Evolutionary conservation across 1,140 invertebrate genomes (phyloP).

Genomic region (Drosophila novamexicana): DNA sequence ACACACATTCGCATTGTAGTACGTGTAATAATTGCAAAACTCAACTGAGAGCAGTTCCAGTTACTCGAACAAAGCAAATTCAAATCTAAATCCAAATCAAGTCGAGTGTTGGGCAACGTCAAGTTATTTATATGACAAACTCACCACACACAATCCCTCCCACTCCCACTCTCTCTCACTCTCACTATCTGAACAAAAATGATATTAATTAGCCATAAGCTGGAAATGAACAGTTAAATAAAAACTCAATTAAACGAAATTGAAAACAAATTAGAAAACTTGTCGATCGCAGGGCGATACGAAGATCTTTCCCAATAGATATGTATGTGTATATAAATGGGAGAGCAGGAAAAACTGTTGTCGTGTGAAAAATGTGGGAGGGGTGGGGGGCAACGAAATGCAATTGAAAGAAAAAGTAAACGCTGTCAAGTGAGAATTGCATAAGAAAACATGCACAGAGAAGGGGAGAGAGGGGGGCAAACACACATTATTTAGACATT

Average conservation of each 20-base stretch:
- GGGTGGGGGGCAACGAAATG: slow-evolving; percentile 23
- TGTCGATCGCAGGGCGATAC: slow-evolving; percentile 52
- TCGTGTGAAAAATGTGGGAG: slow-evolving; percentile 60
- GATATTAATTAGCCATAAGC: slow-evolving; percentile 47
- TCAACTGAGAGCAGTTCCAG: slow-evolving; percentile 43
- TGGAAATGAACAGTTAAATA: slow-evolving; percentile 21
- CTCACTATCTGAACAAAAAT: slow-evolving; percentile 29
- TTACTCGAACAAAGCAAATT: slow-evolving; percentile 34
- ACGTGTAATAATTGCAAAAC: slow-evolving; percentile 51
- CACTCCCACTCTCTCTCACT: neutral
- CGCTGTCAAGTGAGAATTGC: slow-evolving; percentile 53
- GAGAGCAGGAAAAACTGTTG: slow-evolving; percentile 27
- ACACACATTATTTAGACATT: slow-evolving; percentile 45
- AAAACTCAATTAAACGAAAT: slow-evolving; percentile 68
- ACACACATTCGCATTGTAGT: neutral
- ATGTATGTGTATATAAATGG: slow-evolving; percentile 5
- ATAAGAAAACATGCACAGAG: slow-evolving; percentile 59
- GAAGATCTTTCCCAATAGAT: slow-evolving; percentile 35
- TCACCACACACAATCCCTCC: neutral
- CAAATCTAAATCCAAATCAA: slow-evolving; percentile 17
- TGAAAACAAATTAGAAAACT: slow-evolving; percentile 66
- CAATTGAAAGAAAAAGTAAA: slow-evolving; percentile 40
- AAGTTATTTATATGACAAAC: slow-evolving; percentile 27
- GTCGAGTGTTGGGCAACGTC: slow-evolving; percentile 28
- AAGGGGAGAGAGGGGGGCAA: neutral